Base-by-base conservation (phyloP, 2,797 vertebrate genomes). In the Lepilemur septentrionalis region DNA sequence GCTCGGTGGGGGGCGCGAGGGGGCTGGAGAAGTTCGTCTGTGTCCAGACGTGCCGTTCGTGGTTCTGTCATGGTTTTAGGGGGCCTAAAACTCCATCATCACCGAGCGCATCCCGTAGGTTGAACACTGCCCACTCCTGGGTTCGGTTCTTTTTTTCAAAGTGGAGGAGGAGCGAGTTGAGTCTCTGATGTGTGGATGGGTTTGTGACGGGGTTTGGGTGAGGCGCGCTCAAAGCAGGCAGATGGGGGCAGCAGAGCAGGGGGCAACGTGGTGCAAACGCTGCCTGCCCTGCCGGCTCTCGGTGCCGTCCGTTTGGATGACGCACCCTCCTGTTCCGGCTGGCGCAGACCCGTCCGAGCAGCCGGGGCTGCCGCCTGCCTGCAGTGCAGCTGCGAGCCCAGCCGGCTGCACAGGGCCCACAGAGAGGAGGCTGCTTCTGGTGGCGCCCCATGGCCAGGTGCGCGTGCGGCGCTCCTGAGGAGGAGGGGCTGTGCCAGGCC, bases 331-430 rank as follows among this genome's bases (percentile, higher is more conserved):
- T 70, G 70, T 93, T 72, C 48, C 48, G 1, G 6, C 28, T 87
- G 75, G 94, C 63, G 79, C 41, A 90, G 95, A 96, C 78, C 65
- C 73, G n/a, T 94, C 12, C 28, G 80, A 96, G 84, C 92, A 93
- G 92, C 92, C 89, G 85, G 94, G 65, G 76, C 93, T 93, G 59
- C 52, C 10, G 57, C 22, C 70, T 96, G 93, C 88, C 75, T 46
- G 93, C 83, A 95, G 93, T 17, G 79, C 61, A 92, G 63, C 69
- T 75, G 92, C 20, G 78, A 96, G 96, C 38, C 72, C 0, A 43
- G 43, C 43, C 72, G 0, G 80, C 63, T 59, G 93, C 90, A 43
- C 75, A 9, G 70, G 79, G 65, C 15, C 75, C 57, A 72, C 85
- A 3, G 15, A 65, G 81, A 69, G 35, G 63, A 92, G 55, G 61